phyloP scores from a whole-genome alignment of 2,113 vertebrate species.

The Syrmaticus mikado region DNA sequence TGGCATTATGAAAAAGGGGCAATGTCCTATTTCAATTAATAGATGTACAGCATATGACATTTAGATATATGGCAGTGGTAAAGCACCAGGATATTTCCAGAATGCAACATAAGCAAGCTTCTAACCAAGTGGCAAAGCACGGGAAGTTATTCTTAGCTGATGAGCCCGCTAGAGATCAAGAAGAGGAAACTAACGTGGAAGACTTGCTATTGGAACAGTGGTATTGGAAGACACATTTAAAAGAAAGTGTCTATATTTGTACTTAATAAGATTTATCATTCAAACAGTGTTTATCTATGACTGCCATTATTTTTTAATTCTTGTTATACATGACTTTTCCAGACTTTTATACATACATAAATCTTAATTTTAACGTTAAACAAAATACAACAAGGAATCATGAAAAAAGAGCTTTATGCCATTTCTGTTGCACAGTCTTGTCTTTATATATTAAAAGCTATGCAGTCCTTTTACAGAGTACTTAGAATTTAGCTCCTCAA shows the following conservation, averaged over 20 bases:
- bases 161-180: neutral
- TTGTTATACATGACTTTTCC: neutral
- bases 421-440: neutral
- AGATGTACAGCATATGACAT: neutral
- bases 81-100: neutral
- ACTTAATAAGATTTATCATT: neutral
- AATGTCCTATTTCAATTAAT: neutral
- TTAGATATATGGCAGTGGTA: neutral
- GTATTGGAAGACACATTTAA: neutral
- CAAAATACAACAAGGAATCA: neutral
- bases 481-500: rapidly evolving
- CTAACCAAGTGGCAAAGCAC: neutral
- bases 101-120: neutral
- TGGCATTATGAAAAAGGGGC: neutral
- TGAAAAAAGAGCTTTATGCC: neutral
- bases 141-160: neutral
- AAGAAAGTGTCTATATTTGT: neutral
- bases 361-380: neutral
- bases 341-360: neutral
- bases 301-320: neutral
- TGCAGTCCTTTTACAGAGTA: neutral
- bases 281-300: neutral
- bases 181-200: neutral
- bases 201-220: neutral
- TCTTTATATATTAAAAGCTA: neutral